These are phyloP conservation scores for Lycopodina hypogea DNA, from an alignment of 37 sponge, comb jelly and placozoan species.

Conservation along the genomic window DNA sequence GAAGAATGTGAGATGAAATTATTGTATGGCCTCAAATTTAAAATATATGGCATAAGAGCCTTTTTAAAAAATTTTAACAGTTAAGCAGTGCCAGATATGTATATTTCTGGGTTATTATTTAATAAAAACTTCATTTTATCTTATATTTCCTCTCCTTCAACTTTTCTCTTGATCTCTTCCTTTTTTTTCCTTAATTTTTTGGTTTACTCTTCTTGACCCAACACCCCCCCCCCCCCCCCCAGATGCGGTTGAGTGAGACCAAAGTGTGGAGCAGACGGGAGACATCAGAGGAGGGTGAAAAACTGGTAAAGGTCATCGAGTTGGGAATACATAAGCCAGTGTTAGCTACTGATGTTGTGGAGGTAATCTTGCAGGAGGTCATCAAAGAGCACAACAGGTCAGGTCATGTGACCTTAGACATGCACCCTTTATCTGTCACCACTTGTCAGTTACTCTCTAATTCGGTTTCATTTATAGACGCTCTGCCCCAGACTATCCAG, in stretches of 20 bases:
- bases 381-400: slow-evolving; percentile 25
- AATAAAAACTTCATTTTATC: too few species aligned
- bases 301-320: slow-evolving; percentile 54
- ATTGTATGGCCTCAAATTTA: too few species aligned
- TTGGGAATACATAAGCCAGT: slow-evolving; percentile 60
- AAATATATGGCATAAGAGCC: too few species aligned
- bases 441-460: not conserved
- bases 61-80: too few species aligned
- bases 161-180: not conserved
- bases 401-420: not conserved
- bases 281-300: slow-evolving; percentile 24
- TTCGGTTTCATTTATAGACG: not conserved
- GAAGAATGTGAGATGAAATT: slow-evolving; percentile 21
- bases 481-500: not conserved
- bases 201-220: too few species aligned
- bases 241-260: slow-evolving; percentile 37
- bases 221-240: too few species aligned
- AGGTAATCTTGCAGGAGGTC: slow-evolving; percentile 49
- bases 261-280: slow-evolving; percentile 58
- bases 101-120: too few species aligned
- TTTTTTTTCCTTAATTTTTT: slow-evolving; percentile 12
- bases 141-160: not conserved
- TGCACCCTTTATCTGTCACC: not conserved
- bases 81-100: too few species aligned
- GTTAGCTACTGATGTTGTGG: slow-evolving; percentile 58